Conservation (phyloP, 2,797 vertebrate genomes). For the Basileuterus tristriatus region DNA sequence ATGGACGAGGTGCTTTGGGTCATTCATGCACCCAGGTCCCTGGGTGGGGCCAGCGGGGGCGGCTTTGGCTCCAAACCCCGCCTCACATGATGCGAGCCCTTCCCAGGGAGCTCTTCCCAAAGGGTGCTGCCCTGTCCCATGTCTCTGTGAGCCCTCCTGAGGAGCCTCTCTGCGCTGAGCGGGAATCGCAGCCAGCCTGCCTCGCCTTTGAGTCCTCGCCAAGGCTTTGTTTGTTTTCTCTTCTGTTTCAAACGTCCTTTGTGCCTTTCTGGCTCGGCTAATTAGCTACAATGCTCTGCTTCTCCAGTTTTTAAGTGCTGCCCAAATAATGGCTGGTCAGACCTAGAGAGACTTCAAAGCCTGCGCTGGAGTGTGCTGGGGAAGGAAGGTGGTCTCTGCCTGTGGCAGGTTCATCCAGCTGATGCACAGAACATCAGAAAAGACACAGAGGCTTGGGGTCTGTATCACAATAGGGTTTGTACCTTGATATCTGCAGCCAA, state of each 20-base stretch:
- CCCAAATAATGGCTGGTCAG: neutral
- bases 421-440: neutral
- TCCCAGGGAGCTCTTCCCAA: neutral
- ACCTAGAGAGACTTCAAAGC: neutral
- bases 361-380: neutral
- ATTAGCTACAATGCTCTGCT: neutral
- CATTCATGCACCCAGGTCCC: neutral
- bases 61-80: neutral
- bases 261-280: neutral
- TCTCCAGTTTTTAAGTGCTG: neutral
- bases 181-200: neutral
- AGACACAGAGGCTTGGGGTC: neutral
- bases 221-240: constrained; percentile 39
- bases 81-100: neutral
- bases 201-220: neutral
- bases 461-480: neutral
- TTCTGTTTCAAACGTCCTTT: constrained; percentile 21
- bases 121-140: neutral
- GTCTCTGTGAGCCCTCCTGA: neutral
- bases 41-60: neutral
- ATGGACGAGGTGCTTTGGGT: neutral
- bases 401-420: neutral
- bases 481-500: neutral
- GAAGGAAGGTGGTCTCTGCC: neutral
- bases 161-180: neutral